Base-by-base conservation (phyloP, 1,140 invertebrate species). In the Stegodyphus dumicola region DNA sequence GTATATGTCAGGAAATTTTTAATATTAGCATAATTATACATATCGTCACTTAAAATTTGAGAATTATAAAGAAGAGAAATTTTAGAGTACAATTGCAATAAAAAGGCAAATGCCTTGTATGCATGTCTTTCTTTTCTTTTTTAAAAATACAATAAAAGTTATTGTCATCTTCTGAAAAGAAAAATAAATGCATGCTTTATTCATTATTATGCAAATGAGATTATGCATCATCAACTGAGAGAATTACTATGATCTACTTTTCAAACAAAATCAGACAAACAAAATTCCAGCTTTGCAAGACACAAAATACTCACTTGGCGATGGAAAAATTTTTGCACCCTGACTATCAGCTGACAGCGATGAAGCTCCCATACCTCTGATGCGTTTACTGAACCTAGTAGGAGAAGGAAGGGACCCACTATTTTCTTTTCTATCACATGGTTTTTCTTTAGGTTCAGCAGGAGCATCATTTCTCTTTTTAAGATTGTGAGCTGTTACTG, bases 361-460 rank as follows among this genome's bases (percentile, higher is more conserved):
- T 51, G 52, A 11, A 6, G 33, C 53, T 52, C 69, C 67, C 75
- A 78, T 70, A 9, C 75, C 76, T 65, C 84, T 77, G 7, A 86
- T 64, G 4, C 84, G 66, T 52, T 78, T 86, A 66, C 84, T 86
- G 15, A 71, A 86, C 52, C 84, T 48, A 17, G 84, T 86, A 11
- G 84, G 75, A 11, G 84, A 86, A n/a, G 84, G 65, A 7, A 77
- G 53, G 33, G 73, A 51, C 33, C 70, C 73, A 64, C 67, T 65
- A 48, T 86, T 86, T 77, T 86, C 84, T 73, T 77, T 77, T 6
- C 69, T 33, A 33, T 86, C 84, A 53, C 69, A 54, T 54, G 54
- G 53, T 18, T 60, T 78, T 65, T 78, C 84, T 17, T 64, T 49
- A 6, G 73, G 10, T 0, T 56, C 54, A 56, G 7, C n/a, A n/a